Conservation (phyloP, 2,888 invertebrate genomes). For the Andrena hattorfiana region DNA sequence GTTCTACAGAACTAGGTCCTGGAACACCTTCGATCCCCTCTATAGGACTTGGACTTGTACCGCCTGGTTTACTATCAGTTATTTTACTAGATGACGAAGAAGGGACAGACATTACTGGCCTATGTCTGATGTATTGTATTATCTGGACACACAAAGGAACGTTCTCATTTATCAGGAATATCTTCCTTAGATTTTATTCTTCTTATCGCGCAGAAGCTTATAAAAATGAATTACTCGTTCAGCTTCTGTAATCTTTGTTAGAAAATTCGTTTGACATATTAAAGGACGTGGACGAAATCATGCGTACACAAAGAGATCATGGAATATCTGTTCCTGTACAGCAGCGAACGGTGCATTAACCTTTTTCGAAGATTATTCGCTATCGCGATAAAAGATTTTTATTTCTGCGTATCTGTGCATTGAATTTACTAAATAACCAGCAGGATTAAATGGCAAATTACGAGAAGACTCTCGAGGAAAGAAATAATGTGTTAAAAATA, state of each 20-base stretch:
- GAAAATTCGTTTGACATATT: neutral
- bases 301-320: neutral
- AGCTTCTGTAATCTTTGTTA: neutral
- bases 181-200: neutral
- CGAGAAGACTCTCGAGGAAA: neutral
- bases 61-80: slow-evolving; percentile 80
- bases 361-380: neutral
- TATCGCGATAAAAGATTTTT: neutral
- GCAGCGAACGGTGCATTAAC: neutral
- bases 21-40: slow-evolving; percentile 81
- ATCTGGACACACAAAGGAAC: slow-evolving; percentile 46
- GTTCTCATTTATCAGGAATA: neutral
- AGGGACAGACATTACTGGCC: slow-evolving; percentile 83
- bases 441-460: neutral
- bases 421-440: neutral
- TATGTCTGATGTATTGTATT: slow-evolving; percentile 48
- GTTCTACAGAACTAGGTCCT: slow-evolving; percentile 81
- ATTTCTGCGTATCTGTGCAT: neutral
- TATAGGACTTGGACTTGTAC: slow-evolving; percentile 83
- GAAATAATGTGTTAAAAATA: neutral
- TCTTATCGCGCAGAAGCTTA: neutral
- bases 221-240: neutral
- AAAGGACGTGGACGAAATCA: neutral
- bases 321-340: neutral
- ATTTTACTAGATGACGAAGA: slow-evolving; percentile 81